Conservation (phyloP, 2,888 invertebrate species). For the Lobophora halterata region DNA sequence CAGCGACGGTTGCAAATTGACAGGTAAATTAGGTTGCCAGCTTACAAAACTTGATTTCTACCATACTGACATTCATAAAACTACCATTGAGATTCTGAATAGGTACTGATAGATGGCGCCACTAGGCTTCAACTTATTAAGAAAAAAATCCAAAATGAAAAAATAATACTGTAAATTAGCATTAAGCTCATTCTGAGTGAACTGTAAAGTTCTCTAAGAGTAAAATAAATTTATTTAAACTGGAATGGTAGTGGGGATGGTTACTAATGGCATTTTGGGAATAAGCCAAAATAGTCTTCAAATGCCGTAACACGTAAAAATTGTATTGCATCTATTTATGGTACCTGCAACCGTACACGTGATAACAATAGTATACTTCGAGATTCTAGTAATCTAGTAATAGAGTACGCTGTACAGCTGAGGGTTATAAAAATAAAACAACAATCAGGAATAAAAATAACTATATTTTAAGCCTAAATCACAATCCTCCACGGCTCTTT, state of each 20-base stretch:
- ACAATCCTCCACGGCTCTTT: conserved; percentile 50
- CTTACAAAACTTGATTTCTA: conserved; percentile 19
- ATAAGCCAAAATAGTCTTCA: no score
- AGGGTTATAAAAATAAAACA: conserved; percentile 25
- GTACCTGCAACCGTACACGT: no score
- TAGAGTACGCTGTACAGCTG: conserved; percentile 19
- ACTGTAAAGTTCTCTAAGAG: background rate
- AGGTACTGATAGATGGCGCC: conserved; percentile 10
- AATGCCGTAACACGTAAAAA: no score
- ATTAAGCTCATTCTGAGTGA: no score
- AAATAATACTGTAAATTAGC: no score
- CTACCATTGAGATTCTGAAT: conserved; percentile 2
- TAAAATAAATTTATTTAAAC: background rate
- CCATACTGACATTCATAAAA: conserved; percentile 6
- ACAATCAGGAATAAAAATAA: conserved; percentile 47
- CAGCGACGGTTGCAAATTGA: conserved; percentile 52
- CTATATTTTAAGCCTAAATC: conserved; percentile 56
- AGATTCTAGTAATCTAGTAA: no score
- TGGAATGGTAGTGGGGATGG: no score
- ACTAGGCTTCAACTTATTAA: no score
- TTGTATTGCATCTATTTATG: no score
- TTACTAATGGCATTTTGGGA: no score
- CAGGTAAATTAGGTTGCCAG: conserved; percentile 35
- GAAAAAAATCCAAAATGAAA: no score
- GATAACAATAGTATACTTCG: no score